Evolutionary conservation across 2,888 invertebrate species (phyloP).

Genomic region (Sminthurinus aureus): DNA sequence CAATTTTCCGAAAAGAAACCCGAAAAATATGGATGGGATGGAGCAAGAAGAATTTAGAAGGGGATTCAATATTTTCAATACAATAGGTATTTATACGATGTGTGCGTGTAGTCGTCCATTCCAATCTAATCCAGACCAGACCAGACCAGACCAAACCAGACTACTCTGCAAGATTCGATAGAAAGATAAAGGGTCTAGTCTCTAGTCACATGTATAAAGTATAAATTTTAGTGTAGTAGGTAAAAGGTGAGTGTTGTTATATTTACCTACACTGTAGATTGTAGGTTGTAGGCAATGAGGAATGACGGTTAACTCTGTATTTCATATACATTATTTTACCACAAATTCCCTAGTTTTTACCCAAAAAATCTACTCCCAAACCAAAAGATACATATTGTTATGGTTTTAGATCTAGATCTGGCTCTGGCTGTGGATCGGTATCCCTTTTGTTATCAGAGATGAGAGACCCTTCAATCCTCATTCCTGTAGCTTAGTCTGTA

Average conservation of each 20-base stretch:
- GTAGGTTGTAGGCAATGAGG: not conserved
- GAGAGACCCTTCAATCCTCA: constrained; percentile 1
- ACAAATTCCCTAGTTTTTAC: constrained; percentile 10
- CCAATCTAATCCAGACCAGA: too few species aligned
- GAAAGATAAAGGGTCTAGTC: not conserved
- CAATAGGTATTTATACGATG: too few species aligned
- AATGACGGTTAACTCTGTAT: constrained; percentile 1
- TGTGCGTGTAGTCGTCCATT: too few species aligned
- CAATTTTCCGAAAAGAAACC: not conserved
- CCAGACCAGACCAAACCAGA: too few species aligned
- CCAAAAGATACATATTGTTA: not conserved
- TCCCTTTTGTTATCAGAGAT: constrained; percentile 7
- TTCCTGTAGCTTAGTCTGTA: not conserved
- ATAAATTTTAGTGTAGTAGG: not conserved
- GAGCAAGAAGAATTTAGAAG: too few species aligned
- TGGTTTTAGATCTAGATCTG: not conserved
- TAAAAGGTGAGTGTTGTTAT: not conserved
- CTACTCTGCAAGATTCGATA: too few species aligned
- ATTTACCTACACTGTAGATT: not conserved
- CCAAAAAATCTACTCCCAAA: not conserved
- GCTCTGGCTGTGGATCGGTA: not conserved
- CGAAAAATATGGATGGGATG: not conserved
- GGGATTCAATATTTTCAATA: too few species aligned
- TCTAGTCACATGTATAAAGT: not conserved
- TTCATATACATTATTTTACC: constrained; percentile 1